phyloP scores from a whole-genome alignment of 1,140 invertebrate genomes.

The Nasonia vitripennis region DNA sequence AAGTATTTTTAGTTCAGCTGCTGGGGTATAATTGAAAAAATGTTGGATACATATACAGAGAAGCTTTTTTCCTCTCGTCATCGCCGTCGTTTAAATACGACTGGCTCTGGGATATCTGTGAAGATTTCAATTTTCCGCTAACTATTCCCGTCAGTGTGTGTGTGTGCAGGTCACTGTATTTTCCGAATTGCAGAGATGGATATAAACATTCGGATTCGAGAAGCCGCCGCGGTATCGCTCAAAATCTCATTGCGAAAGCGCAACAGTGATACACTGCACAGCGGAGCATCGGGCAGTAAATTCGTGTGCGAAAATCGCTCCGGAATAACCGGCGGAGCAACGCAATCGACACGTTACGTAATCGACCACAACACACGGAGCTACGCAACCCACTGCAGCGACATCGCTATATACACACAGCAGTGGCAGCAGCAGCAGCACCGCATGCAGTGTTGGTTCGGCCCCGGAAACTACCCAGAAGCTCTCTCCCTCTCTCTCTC shows the following conservation, averaged over 20 bases:
- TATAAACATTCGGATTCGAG: too few species aligned
- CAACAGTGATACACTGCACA: too few species aligned
- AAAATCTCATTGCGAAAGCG: too few species aligned
- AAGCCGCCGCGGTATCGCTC: too few species aligned
- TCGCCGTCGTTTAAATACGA: not conserved
- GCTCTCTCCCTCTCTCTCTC: not conserved
- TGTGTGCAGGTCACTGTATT: not conserved
- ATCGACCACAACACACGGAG: not conserved
- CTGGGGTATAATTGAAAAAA: conserved; percentile 40
- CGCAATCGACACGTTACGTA: not conserved
- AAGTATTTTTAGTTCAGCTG: conserved; percentile 38
- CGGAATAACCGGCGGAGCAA: not conserved
- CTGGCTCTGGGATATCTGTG: not conserved
- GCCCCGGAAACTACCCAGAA: not conserved
- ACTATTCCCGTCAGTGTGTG: not conserved
- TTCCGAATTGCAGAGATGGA: too few species aligned
- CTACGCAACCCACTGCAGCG: too few species aligned
- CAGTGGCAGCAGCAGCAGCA: not conserved
- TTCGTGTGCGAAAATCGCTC: not conserved
- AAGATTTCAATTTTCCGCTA: not conserved
- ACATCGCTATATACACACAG: too few species aligned
- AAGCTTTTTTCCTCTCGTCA: too few species aligned
- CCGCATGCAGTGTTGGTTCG: not conserved
- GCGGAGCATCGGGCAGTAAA: not conserved
- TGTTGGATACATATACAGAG: not conserved